Evolutionary conservation across 1,140 invertebrate species (phyloP).

Genomic region (Bombus terrestris): DNA sequence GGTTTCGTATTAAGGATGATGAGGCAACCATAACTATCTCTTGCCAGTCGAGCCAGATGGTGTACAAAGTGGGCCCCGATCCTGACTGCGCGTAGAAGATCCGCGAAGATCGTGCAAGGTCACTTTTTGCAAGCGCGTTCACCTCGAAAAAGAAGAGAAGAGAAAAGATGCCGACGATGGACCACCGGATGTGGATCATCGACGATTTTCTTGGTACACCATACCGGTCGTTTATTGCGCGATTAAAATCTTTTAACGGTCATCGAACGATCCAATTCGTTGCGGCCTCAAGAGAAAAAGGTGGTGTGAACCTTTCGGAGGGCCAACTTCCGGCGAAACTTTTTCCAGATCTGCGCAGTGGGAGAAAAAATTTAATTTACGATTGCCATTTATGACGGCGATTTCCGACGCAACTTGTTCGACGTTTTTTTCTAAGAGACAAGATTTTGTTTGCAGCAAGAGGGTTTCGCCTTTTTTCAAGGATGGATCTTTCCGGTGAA

Average conservation of each 20-base stretch:
- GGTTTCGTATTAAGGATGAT: conserved; percentile 62
- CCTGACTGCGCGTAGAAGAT: conserved; percentile 33
- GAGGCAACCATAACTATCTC: conserved; percentile 48
- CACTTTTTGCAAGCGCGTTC: conserved; percentile 70
- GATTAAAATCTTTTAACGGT: conserved; percentile 48
- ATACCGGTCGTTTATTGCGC: conserved; percentile 43
- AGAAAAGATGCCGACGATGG: conserved; percentile 17
- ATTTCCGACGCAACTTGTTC: not conserved
- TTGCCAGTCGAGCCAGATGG: conserved; percentile 59
- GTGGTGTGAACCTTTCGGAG: not conserved
- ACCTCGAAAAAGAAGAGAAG: conserved; percentile 53
- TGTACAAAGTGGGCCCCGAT: conserved; percentile 31
- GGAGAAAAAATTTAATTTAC: not conserved
- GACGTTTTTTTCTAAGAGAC: not conserved
- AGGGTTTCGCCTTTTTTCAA: not conserved
- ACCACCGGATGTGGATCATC: conserved; percentile 60
- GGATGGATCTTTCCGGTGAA: no score
- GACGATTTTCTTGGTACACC: conserved; percentile 44
- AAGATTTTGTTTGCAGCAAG: not conserved
- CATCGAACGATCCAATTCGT: not conserved
- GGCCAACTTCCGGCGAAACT: conserved; percentile 2
- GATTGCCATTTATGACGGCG: not conserved
- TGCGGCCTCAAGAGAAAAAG: not conserved
- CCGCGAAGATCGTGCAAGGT: conserved; percentile 63
- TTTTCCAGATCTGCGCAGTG: not conserved